These are phyloP conservation scores for Raphicerus campestris DNA, from an alignment of 2,113 vertebrate genomes.

Conservation along the genomic window DNA sequence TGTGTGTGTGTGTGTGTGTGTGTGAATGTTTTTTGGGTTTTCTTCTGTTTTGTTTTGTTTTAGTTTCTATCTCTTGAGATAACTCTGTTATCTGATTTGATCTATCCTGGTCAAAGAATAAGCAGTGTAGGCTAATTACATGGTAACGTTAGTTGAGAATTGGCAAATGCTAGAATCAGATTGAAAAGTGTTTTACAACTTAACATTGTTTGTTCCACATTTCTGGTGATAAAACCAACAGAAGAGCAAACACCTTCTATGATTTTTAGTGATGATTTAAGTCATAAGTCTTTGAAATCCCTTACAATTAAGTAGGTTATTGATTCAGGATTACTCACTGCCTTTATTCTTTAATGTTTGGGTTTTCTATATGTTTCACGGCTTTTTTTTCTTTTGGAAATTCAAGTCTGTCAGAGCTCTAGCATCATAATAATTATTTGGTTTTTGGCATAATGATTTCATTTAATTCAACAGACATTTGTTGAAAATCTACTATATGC, in stretches of 20 bases:
- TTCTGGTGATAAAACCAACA: neutral
- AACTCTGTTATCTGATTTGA: neutral
- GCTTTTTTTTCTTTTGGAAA: neutral
- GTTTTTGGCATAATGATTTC: neutral
- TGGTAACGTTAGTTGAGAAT: neutral
- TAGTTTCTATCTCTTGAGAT: neutral
- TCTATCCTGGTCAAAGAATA: neutral
- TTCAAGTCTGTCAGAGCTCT: neutral
- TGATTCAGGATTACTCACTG: neutral
- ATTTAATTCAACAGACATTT: neutral
- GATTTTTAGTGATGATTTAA: neutral
- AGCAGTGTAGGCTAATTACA: neutral
- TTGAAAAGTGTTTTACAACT: neutral
- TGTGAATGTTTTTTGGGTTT: neutral
- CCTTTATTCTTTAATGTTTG: neutral
- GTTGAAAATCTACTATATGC: neutral
- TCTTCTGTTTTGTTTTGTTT: neutral
- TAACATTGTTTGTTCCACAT: neutral
- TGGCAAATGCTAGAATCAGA: neutral
- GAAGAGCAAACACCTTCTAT: neutral
- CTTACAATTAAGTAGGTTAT: neutral
- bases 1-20: neutral
- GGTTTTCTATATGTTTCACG: neutral
- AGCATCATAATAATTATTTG: neutral
- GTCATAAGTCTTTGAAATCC: neutral